phyloP scores from a whole-genome alignment of 2,797 vertebrate species.

The Gymnoscopelus microlampas region DNA sequence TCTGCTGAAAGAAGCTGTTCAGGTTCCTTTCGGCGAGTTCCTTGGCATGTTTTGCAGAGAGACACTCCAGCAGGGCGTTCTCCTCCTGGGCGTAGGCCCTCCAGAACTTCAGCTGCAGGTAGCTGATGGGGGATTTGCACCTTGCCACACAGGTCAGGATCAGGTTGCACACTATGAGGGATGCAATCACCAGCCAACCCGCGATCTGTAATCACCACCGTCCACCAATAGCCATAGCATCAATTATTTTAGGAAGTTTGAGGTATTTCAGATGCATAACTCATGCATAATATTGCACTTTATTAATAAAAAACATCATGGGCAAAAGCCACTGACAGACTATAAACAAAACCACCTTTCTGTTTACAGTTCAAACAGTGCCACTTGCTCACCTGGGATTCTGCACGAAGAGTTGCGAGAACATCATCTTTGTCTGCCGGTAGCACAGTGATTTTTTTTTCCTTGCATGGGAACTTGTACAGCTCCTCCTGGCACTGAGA shows the following conservation, averaged over 20 bases:
- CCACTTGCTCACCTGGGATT: slow-evolving; percentile 75
- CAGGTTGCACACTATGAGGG: slow-evolving; percentile 57
- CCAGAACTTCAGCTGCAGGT: slow-evolving; percentile 81
- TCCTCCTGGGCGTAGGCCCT: slow-evolving; percentile 77
- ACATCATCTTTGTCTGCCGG: not conserved
- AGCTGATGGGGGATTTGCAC: slow-evolving; percentile 79
- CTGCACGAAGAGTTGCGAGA: slow-evolving; percentile 60
- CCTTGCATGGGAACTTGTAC: slow-evolving; percentile 70
- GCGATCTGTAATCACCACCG: slow-evolving; percentile 67
- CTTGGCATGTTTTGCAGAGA: slow-evolving; percentile 71
- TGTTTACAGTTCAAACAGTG: not conserved
- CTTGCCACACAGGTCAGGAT: slow-evolving; percentile 43
- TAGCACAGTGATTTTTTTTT: fast-evolving
- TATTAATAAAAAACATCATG: too few species aligned
- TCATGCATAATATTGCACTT: too few species aligned
- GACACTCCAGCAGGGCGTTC: slow-evolving; percentile 52
- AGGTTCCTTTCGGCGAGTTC: slow-evolving; percentile 80
- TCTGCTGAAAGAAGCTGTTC: slow-evolving; percentile 76
- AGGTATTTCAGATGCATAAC: too few species aligned
- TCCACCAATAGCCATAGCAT: too few species aligned
- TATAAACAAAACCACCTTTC: too few species aligned
- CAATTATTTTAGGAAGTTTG: too few species aligned
- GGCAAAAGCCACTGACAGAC: too few species aligned
- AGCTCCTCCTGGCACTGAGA: slow-evolving; percentile 37
- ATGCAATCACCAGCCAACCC: slow-evolving; percentile 82